Evolutionary conservation across 2,797 vertebrate species (phyloP), one percentile per base, ranked within the genome.

Genomic region (Neopelma chrysocephalum): DNA sequence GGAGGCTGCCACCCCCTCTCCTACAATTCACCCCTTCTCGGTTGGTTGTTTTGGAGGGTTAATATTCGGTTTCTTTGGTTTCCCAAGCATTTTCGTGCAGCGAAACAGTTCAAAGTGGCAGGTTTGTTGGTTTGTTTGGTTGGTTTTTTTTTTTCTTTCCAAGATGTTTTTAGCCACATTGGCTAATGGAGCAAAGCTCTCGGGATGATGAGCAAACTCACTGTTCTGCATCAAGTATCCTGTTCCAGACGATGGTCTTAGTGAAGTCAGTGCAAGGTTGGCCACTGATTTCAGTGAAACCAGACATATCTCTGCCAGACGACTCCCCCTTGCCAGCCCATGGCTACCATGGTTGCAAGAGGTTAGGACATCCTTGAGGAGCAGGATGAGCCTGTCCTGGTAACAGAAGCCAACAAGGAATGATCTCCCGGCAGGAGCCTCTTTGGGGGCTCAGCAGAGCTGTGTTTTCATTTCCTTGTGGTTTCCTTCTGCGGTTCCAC

Each of bases 91-190:
- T 82, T 75, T 22, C 0, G 4, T 29, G 89, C 94, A 87, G 93
- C 88, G 72, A 94, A 95, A 83, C 93, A 95, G 88, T 92, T 96
- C 90, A 60, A 93, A 96, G 91, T n/a, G 96, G 94, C 95, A 95
- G 96, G 83, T 64, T 92, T 77, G 66, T 72, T 47, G 51, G 57
- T 36, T 38, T 38, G 6, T 48, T 69, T 34, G n/a, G 14, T 12
- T 15, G 18, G 12, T 20, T 21, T 25, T 16, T 47, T 50, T 68
- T 61, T 64, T 62, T n/a, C n/a, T n/a, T 40, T 29, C 79, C 79
- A 64, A 60, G 84, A 76, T 17, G 5, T 93, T 96, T 96, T 97
- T 96, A 96, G 96, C 95, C 96, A 95, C 94, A 97, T 97, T 97
- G 96, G 96, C 94, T 96, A 97, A 95, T 2, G 20, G 89, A 94